These are phyloP conservation scores for Netelia melanura DNA, from an alignment of 2,888 invertebrate species.

Conservation along the genomic window DNA sequence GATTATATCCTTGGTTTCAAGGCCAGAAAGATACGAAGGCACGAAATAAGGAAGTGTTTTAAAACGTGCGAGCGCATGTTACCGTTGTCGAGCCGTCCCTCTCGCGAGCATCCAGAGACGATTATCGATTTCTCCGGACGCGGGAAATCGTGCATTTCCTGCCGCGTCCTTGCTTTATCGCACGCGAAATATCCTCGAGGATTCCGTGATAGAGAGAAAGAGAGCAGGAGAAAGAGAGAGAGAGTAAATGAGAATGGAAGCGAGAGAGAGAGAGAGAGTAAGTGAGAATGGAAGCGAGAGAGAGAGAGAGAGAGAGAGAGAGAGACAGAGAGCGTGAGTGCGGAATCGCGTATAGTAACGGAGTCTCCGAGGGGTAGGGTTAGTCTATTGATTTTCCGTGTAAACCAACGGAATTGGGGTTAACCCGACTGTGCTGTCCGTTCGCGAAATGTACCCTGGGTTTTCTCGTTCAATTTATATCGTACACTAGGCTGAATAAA, in stretches of 20 bases:
- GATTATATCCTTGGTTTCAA: slow-evolving; percentile 61
- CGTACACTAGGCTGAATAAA: slow-evolving; percentile 24
- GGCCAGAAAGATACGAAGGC: slow-evolving; percentile 47
- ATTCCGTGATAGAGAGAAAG: slow-evolving; percentile 34
- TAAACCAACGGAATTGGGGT: slow-evolving; percentile 79
- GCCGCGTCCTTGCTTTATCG: slow-evolving; percentile 63
- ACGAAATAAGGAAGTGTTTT: slow-evolving; percentile 43
- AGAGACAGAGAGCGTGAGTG: slow-evolving; percentile 37
- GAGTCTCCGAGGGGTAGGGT: slow-evolving; percentile 68
- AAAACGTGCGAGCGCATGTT: background rate
- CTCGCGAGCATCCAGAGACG: slow-evolving; percentile 12
- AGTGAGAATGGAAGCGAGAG: slow-evolving; percentile 20
- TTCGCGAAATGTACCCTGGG: slow-evolving; percentile 62
- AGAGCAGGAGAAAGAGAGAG: slow-evolving; percentile 11
- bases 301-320: slow-evolving; percentile 19
- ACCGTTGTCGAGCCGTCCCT: background rate
- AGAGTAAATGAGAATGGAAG: slow-evolving; percentile 21
- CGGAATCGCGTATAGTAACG: slow-evolving; percentile 60
- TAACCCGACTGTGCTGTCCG: slow-evolving; percentile 76
- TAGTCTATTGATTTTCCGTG: slow-evolving; percentile 82
- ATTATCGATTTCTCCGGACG: slow-evolving; percentile 74
- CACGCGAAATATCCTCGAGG: slow-evolving; percentile 60
- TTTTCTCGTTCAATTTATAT: slow-evolving; percentile 55
- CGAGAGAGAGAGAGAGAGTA: slow-evolving; percentile 12
- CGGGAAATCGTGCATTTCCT: slow-evolving; percentile 75